Evolutionary conservation across 2,113 vertebrate species (phyloP).

Genomic region (Limnothrissa miodon): DNA sequence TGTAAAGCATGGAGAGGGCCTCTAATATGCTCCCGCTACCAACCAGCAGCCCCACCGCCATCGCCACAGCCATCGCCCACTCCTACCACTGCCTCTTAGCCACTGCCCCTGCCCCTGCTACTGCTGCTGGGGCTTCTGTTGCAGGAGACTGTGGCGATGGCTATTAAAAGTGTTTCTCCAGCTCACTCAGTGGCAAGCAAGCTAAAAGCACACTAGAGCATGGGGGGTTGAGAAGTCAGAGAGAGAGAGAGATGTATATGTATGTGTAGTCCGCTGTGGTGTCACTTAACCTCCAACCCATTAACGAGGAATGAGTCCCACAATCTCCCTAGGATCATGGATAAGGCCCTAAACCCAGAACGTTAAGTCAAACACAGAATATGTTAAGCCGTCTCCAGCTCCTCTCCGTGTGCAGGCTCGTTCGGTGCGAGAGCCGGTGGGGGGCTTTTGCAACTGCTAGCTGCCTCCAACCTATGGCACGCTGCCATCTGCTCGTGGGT

Average conservation of each 20-base stretch:
- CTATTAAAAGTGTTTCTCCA: constrained; percentile 5
- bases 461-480: not conserved
- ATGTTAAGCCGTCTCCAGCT: not conserved
- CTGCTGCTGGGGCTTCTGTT: not conserved
- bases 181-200: not conserved
- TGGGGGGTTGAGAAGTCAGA: not conserved
- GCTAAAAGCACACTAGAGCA: not conserved
- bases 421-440: not conserved
- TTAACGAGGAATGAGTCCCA: not conserved
- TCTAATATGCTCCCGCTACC: constrained; percentile 56
- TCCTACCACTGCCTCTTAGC: not conserved
- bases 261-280: not conserved
- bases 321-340: not conserved
- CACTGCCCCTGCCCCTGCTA: not conserved
- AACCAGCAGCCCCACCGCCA: not conserved
- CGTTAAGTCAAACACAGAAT: not conserved
- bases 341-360: not conserved
- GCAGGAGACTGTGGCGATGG: not conserved
- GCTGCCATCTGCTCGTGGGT: not conserved
- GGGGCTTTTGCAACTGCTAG: not conserved
- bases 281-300: not conserved
- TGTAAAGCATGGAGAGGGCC: constrained; percentile 63
- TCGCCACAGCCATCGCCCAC: not conserved
- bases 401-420: not conserved
- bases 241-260: not conserved